phyloP scores from a whole-genome alignment of 2,888 invertebrate species.

The Philonicus albiceps region DNA sequence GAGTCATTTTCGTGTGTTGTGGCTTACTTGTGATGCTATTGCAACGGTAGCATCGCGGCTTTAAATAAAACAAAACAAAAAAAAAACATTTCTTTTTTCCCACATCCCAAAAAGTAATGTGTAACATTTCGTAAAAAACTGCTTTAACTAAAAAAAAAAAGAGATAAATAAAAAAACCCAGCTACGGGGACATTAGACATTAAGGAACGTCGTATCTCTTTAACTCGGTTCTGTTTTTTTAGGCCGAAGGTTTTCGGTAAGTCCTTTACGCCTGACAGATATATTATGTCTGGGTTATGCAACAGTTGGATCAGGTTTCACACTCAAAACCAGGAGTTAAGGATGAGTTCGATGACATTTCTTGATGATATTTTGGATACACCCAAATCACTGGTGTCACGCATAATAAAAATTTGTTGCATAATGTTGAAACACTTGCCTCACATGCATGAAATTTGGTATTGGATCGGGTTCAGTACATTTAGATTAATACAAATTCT shows the following conservation, averaged over 20 bases:
- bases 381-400: neutral
- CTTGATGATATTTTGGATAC: slow-evolving; percentile 17
- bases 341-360: slow-evolving; percentile 39
- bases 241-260: neutral
- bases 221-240: slow-evolving; percentile 34
- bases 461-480: neutral
- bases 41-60: slow-evolving; percentile 10
- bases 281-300: slow-evolving; percentile 38
- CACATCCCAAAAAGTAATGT: slow-evolving; percentile 35
- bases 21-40: neutral
- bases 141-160: neutral
- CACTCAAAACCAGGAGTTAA: slow-evolving; percentile 10
- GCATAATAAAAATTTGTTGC: slow-evolving; percentile 20
- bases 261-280: slow-evolving; percentile 38
- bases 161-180: neutral
- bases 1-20: neutral
- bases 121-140: slow-evolving; percentile 5
- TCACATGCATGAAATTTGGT: neutral
- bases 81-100: slow-evolving; percentile 17
- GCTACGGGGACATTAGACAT: slow-evolving; percentile 1
- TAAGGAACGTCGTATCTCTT: slow-evolving; percentile 19
- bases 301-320: slow-evolving; percentile 38
- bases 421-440: neutral
- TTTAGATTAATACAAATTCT: too few species aligned
- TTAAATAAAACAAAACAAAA: neutral